phyloP scores from a whole-genome alignment of 1,140 invertebrate genomes.

The Whitmania pigra region DNA sequence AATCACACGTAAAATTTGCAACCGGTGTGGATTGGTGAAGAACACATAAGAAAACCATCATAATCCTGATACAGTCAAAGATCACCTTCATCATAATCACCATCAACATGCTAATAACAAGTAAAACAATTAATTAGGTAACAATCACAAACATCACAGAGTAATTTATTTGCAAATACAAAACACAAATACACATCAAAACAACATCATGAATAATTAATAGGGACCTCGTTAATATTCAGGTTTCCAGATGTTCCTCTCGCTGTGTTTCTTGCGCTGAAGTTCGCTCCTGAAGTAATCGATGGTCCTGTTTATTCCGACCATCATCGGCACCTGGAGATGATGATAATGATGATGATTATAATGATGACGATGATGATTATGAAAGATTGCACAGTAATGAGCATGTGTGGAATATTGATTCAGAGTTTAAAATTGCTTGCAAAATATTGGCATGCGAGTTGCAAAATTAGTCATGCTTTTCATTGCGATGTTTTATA shows the following conservation, averaged over 20 bases:
- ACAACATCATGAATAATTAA: not conserved
- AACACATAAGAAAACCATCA: no score
- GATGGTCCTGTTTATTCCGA: constrained; percentile 74
- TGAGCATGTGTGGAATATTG: no score
- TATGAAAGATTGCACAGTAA: no score
- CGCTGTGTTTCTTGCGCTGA: constrained; percentile 23
- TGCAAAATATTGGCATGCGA: no score
- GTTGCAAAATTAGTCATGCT: no score
- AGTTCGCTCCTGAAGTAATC: constrained; percentile 79
- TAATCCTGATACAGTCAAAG: not conserved
- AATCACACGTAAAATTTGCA: no score
- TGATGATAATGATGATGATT: constrained; percentile 14
- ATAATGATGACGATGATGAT: no score
- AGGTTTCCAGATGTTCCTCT: constrained; percentile 24
- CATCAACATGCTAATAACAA: not conserved
- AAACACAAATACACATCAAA: not conserved
- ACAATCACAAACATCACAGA: not conserved
- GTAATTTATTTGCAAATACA: not conserved
- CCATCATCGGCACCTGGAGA: constrained; percentile 58
- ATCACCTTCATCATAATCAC: not conserved
- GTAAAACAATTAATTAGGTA: not conserved
- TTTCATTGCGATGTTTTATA: no score
- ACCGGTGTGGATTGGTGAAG: no score
- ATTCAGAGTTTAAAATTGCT: no score
- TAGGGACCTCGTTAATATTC: constrained; percentile 8